Conservation (phyloP, 35 echinoderm and acorn worm genomes). For the Holothuria glaberrima region DNA sequence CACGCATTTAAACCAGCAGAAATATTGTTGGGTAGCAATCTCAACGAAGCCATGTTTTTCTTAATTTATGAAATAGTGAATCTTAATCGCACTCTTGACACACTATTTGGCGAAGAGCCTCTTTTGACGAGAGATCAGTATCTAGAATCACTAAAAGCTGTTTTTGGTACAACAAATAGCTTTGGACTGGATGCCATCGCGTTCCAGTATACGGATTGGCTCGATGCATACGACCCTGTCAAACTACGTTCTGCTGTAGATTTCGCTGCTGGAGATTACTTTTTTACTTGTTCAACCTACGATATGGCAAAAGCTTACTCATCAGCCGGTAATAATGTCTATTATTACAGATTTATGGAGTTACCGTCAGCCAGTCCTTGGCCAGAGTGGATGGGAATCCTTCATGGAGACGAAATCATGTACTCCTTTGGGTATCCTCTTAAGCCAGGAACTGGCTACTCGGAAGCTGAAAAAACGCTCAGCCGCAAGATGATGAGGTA, state of each 20-base stretch:
- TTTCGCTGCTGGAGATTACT: conserved; percentile 55
- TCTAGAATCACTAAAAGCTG: conserved; percentile 12
- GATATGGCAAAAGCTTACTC: conserved; percentile 65
- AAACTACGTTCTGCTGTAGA: conserved; percentile 73
- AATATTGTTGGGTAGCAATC: conserved; percentile 83
- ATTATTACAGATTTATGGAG: conserved; percentile 79
- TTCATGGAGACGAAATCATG: conserved; percentile 93
- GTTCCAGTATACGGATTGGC: conserved; percentile 97
- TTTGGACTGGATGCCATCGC: conserved; percentile 74
- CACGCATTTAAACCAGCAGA: conserved; percentile 69
- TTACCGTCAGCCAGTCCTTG: conserved; percentile 72
- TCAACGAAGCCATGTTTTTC: conserved; percentile 89
- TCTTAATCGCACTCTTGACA: conserved; percentile 10
- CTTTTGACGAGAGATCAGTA: conserved; percentile 44
- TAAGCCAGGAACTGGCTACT: conserved; percentile 55
- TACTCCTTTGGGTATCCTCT: conserved; percentile 87
- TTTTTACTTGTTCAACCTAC: conserved; percentile 71
- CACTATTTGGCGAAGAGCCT: not conserved
- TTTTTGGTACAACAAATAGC: conserved; percentile 51
- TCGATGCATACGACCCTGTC: conserved; percentile 64
- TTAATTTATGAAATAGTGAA: conserved; percentile 71
- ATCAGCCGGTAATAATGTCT: conserved; percentile 62
- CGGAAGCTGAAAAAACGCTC: conserved; percentile 69
- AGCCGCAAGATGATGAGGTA: conserved; percentile 91
- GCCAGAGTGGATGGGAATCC: conserved; percentile 92